These are phyloP conservation scores for Drosophila pandora DNA, from an alignment of 1,140 invertebrate species.

Conservation along the genomic window DNA sequence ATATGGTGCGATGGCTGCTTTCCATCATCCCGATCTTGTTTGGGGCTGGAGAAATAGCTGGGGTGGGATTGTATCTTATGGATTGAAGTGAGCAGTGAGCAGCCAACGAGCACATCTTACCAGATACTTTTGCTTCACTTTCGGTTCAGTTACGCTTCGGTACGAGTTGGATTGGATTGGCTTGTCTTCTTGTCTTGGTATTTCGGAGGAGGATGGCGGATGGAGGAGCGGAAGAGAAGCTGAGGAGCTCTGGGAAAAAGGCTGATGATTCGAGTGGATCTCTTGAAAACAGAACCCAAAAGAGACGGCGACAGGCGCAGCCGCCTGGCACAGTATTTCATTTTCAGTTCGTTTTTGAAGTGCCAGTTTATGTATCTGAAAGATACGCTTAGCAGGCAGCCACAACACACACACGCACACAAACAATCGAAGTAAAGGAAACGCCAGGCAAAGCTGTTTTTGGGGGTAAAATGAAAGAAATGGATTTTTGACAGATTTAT, in stretches of 20 bases:
- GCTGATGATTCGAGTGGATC: slow-evolving; percentile 60
- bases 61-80: slow-evolving; percentile 9
- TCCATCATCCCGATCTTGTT: slow-evolving; percentile 64
- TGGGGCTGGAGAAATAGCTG: slow-evolving; percentile 18
- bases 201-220: slow-evolving; percentile 28
- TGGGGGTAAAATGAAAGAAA: slow-evolving; percentile 81
- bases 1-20: slow-evolving; percentile 83
- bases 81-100: slow-evolving; percentile 51
- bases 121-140: slow-evolving; percentile 75
- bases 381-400: slow-evolving; percentile 77
- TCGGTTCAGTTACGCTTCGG: slow-evolving; percentile 56
- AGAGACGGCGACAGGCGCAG: slow-evolving; percentile 64
- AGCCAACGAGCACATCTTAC: slow-evolving; percentile 60
- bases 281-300: slow-evolving; percentile 65
- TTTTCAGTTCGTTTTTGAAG: slow-evolving; percentile 64
- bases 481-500: slow-evolving; percentile 84
- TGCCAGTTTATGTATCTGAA: slow-evolving; percentile 80
- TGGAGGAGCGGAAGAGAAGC: slow-evolving; percentile 7
- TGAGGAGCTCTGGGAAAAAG: slow-evolving; percentile 34
- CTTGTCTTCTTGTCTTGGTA: slow-evolving; percentile 31
- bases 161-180: slow-evolving; percentile 40
- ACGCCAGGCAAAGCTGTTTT: slow-evolving; percentile 69
- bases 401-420: slow-evolving; percentile 24
- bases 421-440: slow-evolving; percentile 52
- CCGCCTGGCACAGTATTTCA: slow-evolving; percentile 62